Conservation (phyloP, 1,140 invertebrate species). For the Drosophila kurseongensis region DNA sequence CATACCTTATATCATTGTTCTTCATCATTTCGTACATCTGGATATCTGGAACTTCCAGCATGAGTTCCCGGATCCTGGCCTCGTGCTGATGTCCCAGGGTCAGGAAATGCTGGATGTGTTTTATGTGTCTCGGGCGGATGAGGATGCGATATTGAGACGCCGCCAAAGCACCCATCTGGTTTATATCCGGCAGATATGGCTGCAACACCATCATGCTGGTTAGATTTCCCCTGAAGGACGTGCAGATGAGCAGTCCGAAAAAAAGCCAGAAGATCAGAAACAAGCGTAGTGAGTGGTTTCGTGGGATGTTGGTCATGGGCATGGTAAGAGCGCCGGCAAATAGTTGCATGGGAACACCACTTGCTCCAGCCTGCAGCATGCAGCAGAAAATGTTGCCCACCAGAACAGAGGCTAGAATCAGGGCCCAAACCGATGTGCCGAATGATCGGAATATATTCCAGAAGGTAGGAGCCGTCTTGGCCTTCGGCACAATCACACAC, state of each 20-base stretch:
- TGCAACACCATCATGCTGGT: slow-evolving; percentile 78
- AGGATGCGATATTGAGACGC: slow-evolving; percentile 53
- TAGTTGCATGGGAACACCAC: slow-evolving; percentile 44
- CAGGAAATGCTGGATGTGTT: slow-evolving; percentile 64
- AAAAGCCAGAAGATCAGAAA: slow-evolving; percentile 73
- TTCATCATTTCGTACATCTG: slow-evolving; percentile 24
- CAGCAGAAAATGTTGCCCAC: slow-evolving; percentile 54
- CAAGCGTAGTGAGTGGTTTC: slow-evolving; percentile 37
- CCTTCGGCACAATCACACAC: slow-evolving; percentile 77
- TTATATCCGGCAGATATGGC: slow-evolving; percentile 63
- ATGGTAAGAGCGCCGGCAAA: slow-evolving; percentile 55
- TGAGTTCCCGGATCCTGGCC: slow-evolving; percentile 41
- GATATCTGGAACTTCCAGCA: slow-evolving; percentile 52
- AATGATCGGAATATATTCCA: slow-evolving; percentile 82
- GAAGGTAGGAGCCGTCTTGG: slow-evolving; percentile 56
- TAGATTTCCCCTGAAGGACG: slow-evolving; percentile 69
- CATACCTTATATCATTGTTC: slow-evolving; percentile 56
- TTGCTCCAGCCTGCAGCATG: neutral
- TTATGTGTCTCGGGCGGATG: slow-evolving; percentile 47
- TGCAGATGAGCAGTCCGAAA: slow-evolving; percentile 74
- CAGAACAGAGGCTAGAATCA: slow-evolving; percentile 45
- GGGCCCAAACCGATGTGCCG: slow-evolving; percentile 55
- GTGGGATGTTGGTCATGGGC: slow-evolving; percentile 45
- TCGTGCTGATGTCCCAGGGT: slow-evolving; percentile 46
- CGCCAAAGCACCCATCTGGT: slow-evolving; percentile 57